Conservation (phyloP, 2,113 vertebrate species). For the Semnornis frantzii region DNA sequence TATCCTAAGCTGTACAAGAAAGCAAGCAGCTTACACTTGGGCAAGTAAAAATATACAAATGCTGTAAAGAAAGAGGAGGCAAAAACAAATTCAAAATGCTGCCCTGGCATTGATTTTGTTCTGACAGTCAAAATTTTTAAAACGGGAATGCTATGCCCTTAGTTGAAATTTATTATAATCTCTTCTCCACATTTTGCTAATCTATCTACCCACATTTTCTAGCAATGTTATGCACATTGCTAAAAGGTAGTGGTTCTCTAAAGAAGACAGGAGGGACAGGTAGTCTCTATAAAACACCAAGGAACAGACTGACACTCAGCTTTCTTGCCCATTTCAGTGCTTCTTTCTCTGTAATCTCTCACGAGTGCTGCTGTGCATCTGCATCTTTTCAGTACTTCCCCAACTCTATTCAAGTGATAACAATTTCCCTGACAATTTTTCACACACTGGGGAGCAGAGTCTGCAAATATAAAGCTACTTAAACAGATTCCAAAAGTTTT, state of each 20-base stretch:
- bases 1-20: too few relatives aligned
- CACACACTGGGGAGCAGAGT: background rate
- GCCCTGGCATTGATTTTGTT: background rate
- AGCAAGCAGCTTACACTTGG: too few relatives aligned
- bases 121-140: background rate
- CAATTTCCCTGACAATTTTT: slow-evolving; percentile 57
- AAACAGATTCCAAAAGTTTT: slow-evolving; percentile 43
- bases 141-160: background rate
- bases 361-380: background rate
- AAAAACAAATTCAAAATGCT: background rate
- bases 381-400: slow-evolving; percentile 6
- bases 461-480: slow-evolving; percentile 52
- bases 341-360: background rate
- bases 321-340: background rate
- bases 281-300: background rate
- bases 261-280: slow-evolving; percentile 14
- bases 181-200: background rate
- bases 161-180: slow-evolving; percentile 23
- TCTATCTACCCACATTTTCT: background rate
- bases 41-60: too few relatives aligned
- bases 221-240: background rate
- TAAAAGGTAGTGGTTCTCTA: slow-evolving; percentile 13
- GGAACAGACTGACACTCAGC: background rate
- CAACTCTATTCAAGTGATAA: background rate
- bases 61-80: background rate